Base-by-base conservation (phyloP, 1,140 invertebrate species). In the Anastrepha ludens region DNA sequence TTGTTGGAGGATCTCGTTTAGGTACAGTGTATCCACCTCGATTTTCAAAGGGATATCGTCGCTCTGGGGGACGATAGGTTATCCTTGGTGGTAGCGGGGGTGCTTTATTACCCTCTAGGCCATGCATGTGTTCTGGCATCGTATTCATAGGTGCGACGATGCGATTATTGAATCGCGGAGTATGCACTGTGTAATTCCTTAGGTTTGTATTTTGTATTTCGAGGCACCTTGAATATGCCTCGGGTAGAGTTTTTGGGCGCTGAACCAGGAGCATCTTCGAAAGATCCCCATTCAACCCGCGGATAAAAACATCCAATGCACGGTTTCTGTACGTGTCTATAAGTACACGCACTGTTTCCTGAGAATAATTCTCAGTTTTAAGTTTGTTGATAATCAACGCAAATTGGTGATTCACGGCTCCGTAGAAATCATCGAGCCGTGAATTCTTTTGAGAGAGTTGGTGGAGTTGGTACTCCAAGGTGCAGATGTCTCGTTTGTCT, bases 401-500 rank as follows among this genome's bases (percentile, higher is more conserved):
- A 62, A 62, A 62, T 62, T 62, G 60, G 78, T 86, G 59, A 58
- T 62, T 86, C 17, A 86, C 85, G 17, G n/a, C 58, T n/a, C 29
- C 86, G 29, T 74, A 70, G 29, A 87, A 87, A 13, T 87, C 65
- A 58, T 70, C 86, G 3, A 87, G 5, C 65, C 17, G 9, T 9
- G 65, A 87, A 47, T 17, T 11, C 11, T 20, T 62, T 55, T 87
- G 47, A 6, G 17, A 17, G 44, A 81, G 55, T 15, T 41, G 20
- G 41, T 59, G 74, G n/a, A 74, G n/a, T 60, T 81, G 20, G 41
- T 87, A 60, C 74, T 87, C 70, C 39, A 87, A 70, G 44, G 87
- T 85, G 11, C 44, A 2, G 4, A 88, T 85, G 85, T 85, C 87
- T 1, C 87, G 59, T 85, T 88, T 88, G 64, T 88, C 78, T 4